These are phyloP conservation scores for Phainopepla nitens DNA, from an alignment of 2,113 vertebrate species.

Conservation along the genomic window DNA sequence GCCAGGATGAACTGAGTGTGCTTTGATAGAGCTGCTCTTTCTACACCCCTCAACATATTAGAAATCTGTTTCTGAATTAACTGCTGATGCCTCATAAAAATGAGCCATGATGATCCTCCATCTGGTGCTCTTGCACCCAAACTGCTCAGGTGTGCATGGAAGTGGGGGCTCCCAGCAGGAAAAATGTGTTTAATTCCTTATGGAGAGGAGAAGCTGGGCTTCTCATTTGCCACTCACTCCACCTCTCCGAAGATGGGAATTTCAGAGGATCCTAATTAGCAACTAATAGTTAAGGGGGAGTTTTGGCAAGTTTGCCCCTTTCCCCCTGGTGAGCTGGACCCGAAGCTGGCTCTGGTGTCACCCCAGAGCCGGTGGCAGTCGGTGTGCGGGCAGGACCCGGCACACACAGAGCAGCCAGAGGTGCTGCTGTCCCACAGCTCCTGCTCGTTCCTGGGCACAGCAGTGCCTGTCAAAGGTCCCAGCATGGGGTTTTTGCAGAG, in stretches of 20 bases:
- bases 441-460: not conserved
- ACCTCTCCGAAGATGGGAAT: not conserved
- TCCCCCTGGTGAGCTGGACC: not conserved
- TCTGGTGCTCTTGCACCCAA: not conserved
- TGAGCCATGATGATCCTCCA: not conserved
- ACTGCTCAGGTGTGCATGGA: not conserved
- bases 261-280: not conserved
- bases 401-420: not conserved
- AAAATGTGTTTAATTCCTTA: not conserved
- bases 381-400: accelerated
- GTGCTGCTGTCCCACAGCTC: not conserved
- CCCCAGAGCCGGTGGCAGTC: not conserved
- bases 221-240: not conserved
- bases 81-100: not conserved
- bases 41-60: not conserved
- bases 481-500: not conserved
- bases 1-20: not conserved
- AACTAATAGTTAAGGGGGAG: not conserved
- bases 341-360: accelerated
- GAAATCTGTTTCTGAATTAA: not conserved
- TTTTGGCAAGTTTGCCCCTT: not conserved
- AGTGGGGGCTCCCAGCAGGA: not conserved
- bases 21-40: not conserved
- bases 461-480: not conserved
- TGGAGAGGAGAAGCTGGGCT: not conserved